Base-by-base conservation (phyloP, 2,888 invertebrate genomes). In the Papilio demoleus region DNA sequence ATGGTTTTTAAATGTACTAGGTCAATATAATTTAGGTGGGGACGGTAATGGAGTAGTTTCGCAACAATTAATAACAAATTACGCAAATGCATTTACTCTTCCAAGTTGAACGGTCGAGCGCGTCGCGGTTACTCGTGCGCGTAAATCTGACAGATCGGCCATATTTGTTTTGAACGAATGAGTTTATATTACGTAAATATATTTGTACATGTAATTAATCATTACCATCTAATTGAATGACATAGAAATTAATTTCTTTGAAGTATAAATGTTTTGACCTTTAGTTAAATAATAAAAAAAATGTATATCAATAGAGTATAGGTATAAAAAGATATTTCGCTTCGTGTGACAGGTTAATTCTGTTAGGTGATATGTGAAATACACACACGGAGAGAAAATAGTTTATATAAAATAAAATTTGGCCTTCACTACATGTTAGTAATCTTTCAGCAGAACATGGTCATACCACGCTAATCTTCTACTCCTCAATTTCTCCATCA, bases 111-210 rank as follows among this genome's bases (percentile, higher is more conserved):
- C 42, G 45, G 60, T 53, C 62, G 47, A 62, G 62, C 65, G 67
- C 65, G 60, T 31, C 42, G 53, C 27, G 59, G 45, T 22, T 69
- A 70, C 68, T 75, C 75, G 74, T 72, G 75, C 75, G 71, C 72
- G 72, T 72, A 72, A 73, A 70, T 75, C 73, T 71, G 47, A 47
- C 70, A 70, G 59, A 68, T 68, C 36, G 65, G 34, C 62, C 70
- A 65, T 69, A 68, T 72, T 73, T 63, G 68, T 68, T 60, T 64
- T 64, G 59, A 61, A 31, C 40, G 53, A 42, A 61, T 53, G 36
- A 60, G 24, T 67, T 66, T 38, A 9, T 42, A 42, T 50, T 17
- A 38, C 24, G 53, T 61, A 61, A 67, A 53, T 61, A 42, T 27
- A 47, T 31, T 34, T 27, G n/a, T 27, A 56, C 11, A 56, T 17